These are phyloP conservation scores for Horisme vitalbata DNA, from an alignment of 2,888 invertebrate species.

Conservation along the genomic window DNA sequence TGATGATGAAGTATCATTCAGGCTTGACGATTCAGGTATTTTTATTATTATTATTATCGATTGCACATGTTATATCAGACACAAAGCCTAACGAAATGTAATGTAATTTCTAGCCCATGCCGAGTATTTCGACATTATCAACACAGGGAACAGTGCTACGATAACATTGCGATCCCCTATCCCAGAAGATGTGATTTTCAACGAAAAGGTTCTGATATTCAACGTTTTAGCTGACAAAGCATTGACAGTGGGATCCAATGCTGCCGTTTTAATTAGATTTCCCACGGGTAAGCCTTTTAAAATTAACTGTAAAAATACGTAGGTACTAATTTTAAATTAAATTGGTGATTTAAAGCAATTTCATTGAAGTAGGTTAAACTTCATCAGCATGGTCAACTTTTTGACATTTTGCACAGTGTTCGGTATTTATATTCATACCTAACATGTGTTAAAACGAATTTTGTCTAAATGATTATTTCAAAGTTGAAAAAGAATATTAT, in stretches of 20 bases:
- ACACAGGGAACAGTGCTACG: constrained; percentile 36
- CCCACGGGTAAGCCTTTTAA: constrained; percentile 43
- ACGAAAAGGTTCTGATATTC: constrained; percentile 57
- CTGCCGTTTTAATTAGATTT: constrained; percentile 51
- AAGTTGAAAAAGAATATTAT: too few relatives aligned
- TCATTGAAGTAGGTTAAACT: too few relatives aligned
- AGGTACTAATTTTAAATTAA: too few relatives aligned
- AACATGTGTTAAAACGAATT: too few relatives aligned
- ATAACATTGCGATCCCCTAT: constrained; percentile 43
- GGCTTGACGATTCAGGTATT: constrained; percentile 52
- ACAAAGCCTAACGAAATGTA: neutral
- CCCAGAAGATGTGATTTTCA: constrained; percentile 58
- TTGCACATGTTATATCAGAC: too few relatives aligned
- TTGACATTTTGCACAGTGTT: too few relatives aligned
- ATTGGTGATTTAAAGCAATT: too few relatives aligned
- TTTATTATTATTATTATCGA: too few relatives aligned
- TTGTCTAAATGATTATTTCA: too few relatives aligned
- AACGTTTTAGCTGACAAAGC: constrained; percentile 56
- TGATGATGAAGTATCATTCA: constrained; percentile 49
- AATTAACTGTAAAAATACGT: too few relatives aligned
- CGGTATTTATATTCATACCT: too few relatives aligned
- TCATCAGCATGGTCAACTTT: too few relatives aligned
- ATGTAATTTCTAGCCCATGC: constrained; percentile 47
- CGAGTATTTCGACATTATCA: constrained; percentile 47
- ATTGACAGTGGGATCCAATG: constrained; percentile 52